Base-by-base conservation (phyloP, 2,113 vertebrate genomes). In the Coptodon rendalli region DNA sequence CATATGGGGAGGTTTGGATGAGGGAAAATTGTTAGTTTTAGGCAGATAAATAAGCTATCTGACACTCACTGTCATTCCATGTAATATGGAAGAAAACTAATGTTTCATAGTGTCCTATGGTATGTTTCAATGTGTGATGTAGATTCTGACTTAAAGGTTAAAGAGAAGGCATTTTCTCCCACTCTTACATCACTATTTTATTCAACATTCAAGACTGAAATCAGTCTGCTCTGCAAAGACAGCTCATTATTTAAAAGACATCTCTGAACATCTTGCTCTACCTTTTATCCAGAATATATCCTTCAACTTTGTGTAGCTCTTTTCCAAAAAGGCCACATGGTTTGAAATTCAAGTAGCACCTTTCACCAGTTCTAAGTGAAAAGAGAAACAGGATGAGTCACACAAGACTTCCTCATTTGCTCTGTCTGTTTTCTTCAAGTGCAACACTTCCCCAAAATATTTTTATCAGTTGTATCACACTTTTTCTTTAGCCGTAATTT, bases 281-380 rank as follows among this genome's bases (percentile, higher is more conserved):
- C 99, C 98, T 99, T 97, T 99, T 99, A 92, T 99, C 99, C 93
- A 98, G 96, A 94, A 99, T 99, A 89, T 98, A 98, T 50, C 99
- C 99, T 96, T 99, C 99, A 11, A 99, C 98, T 96, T 99, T 99
- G 96, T 99, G 99, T 88, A 99, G 93, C 84, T 99, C 98, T 93
- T 99, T 99, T 34, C 98, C 98, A 93, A 99, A 99, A 82, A 99
- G 98, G 27, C 99, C 98, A 1, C 98, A 99, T 0, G 99, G 98
- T 93, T 99, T 99, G 93, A 99, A 99, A 94, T 96, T 99, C 89
- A 99, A 93, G 78, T 96, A 95, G 89, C 99, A 99, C 79, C 96
- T 98, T 91, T 99, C 99, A 8, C 98, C 98, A 48, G 98, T 98
- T 96, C 99, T 99, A 82, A 2, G 82, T 36, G 90, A 45, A 87